A percentile compares a stretch with the other conserved stretches of the same genome.
phyloP scores from a whole-genome alignment of 1,140 invertebrate species.

The Neodiprion virginianus region DNA sequence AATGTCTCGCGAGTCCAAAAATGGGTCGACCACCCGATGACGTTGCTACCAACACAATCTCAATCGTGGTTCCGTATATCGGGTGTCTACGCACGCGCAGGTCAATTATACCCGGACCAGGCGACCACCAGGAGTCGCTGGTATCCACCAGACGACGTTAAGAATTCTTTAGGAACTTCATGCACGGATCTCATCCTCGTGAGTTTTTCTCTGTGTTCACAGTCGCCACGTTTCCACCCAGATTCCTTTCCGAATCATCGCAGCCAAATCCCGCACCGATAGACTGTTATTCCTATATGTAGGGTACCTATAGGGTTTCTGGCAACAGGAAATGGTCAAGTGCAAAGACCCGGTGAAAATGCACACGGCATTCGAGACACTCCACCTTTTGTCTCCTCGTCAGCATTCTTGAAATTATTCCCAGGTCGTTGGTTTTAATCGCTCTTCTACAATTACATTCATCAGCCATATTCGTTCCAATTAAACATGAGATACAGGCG shows the following conservation, averaged over 20 bases:
- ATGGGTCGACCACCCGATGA: conserved; percentile 2
- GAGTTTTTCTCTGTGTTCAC: too few species aligned
- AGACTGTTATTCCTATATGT: too few species aligned
- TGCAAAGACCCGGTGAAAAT: conserved; percentile 53
- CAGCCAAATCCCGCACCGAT: too few species aligned
- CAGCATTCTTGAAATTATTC: conserved; percentile 11
- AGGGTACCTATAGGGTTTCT: conserved; percentile 25
- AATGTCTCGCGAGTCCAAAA: conserved; percentile 7
- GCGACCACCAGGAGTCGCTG: not conserved
- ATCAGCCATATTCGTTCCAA: too few species aligned
- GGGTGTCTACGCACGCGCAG: conserved; percentile 1
- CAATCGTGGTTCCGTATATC: not conserved
- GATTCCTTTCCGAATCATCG: too few species aligned
- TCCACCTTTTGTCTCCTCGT: conserved; percentile 37
- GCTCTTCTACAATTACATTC: not conserved
- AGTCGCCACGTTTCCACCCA: too few species aligned
- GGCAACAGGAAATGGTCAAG: conserved; percentile 51
- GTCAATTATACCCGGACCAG: not conserved
- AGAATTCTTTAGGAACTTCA: too few species aligned
- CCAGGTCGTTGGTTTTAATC: not conserved
- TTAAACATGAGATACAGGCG: too few species aligned
- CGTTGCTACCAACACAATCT: not conserved
- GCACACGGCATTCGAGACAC: conserved; percentile 35
- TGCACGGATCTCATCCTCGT: too few species aligned
- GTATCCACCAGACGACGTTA: not conserved